Base-by-base conservation (phyloP, 2,113 vertebrate genomes). In the Prunella fulvescens region DNA sequence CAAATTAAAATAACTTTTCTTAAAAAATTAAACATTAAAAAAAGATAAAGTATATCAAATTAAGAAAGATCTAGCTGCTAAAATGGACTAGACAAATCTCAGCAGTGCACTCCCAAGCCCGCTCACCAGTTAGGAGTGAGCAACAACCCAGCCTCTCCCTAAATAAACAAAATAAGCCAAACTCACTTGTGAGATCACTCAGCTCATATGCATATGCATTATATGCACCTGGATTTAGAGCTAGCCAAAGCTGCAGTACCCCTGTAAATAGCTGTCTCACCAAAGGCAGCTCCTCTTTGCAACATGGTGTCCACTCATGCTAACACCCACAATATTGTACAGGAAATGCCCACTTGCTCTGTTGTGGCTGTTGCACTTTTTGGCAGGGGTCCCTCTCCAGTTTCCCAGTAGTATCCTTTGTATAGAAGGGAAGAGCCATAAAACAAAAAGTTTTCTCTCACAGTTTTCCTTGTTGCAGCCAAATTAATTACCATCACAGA, bases 81-180 rank as follows among this genome's bases (percentile, higher is more conserved):
- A 37, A 2, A 60, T 0, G 0, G 9, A 73, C 45, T 69, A 53
- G 2, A 73, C 25, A 50, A 88, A 86, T 20, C 37, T 39, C 54
- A 93, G 31, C 35, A 88, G 67, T 45, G 66, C n/a, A 28, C 6
- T 72, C n/a, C 12, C 8, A 65, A 83, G 31, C 19, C 5, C 16
- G 22, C 18, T 64, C 35, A 62, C 25, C 42, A 39, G 33, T 26
- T 24, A 28, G 2, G 33, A 93, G 28, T 6, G 9, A 88, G n/a
- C 48, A 92, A 60, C 22, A 72, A 56, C 11, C 9, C 74, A 50
- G 73, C 7, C 33, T 58, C 10, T 29, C 10, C 12, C 45, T 37
- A 82, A 26, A 28, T 15, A 58, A 79, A 79, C 5, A 72, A 64
- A 61, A 40, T 14, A 13, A 14, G 11, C 17, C 33, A 74, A 93